Base-by-base conservation (phyloP, 2,888 invertebrate genomes). In the Petrolisthes cinctipes region DNA sequence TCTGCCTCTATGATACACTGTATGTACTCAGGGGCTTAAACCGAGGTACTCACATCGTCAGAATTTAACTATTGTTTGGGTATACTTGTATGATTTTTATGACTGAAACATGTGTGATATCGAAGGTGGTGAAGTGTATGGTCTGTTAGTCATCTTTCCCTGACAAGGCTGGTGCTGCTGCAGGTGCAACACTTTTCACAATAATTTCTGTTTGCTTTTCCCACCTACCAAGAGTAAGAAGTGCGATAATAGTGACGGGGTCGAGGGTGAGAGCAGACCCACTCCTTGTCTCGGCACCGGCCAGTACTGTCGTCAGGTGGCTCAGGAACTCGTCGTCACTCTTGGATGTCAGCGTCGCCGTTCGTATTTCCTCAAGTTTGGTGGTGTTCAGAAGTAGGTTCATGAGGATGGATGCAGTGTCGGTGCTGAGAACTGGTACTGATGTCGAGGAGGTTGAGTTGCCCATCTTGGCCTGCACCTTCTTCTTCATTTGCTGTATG, bases 181-280 rank as follows among this genome's bases (percentile, higher is more conserved):
- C n/a, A n/a, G n/a, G n/a, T n/a, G n/a, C n/a, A n/a, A n/a, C n/a
- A n/a, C n/a, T n/a, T n/a, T n/a, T n/a, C n/a, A n/a, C n/a, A n/a
- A n/a, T n/a, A 61, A 61, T 61, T 14, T 73, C 73, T 73, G n/a
- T 61, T 61, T 9, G 61, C 61, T 14, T 17, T 61, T 9, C 61
- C 61, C 9, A 68, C 90, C 75, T 80, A 90, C 90, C 90, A 4
- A 90, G 87, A 14, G 90, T 90, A 61, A 90, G 85, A n/a, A 90
- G 89, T 5, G 90, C 89, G 20, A 90, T 90, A 85, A 89, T 83
- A 51, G 90, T 90, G n/a, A 90, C 90, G n/a, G 90, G 90, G 75
- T 90, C 90, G n/a, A 90, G 85, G 53, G 90, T 90, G 56, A 90
- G 89, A 14, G 88, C 86, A 0, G 90, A 83, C 4, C 89, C 88